Base-by-base conservation (phyloP, 2,113 vertebrate species). In the Halichoerus grypus region DNA sequence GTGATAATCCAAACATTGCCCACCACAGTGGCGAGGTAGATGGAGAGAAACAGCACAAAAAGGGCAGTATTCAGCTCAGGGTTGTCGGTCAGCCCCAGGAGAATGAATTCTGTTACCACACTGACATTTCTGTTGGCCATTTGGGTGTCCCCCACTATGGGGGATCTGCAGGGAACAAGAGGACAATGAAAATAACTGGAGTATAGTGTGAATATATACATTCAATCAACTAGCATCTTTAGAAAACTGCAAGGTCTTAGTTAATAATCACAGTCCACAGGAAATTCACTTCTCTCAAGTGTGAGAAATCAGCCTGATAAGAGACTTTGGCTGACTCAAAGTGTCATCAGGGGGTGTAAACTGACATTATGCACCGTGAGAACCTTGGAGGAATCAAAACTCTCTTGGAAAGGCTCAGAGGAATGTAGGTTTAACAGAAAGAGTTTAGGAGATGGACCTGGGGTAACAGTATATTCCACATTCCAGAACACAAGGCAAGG, bases 41-140 rank as follows among this genome's bases (percentile, higher is more conserved):
- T 84, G 21, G 97, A 22, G 22, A 98, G 77, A 42, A 98, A 65
- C 24, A 97, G 28, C 10, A 87, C 67, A 7, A 71, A 98, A 9
- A 97, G 65, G 7, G 71, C 7, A 7, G 8, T 21, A 5, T 59
- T 80, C 26, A 97, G 33, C 1, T 63, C 46, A 33, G 83, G 74
- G n/a, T 82, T 53, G 7, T 95, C 46, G 0, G 92, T 96, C 24
- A 97, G 61, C 4, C 96, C 96, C 67, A 97, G 74, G 49, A 97
- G 87, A 51, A 96, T 49, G 63, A 95, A 97, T 39, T 98, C 95
- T 0, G 92, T 87, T n/a, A 95, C 31, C 26, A 72, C 11, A 46
- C 72, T 97, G 67, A 67, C 16, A 53, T 94, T 97, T 21, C 67
- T 69, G 6, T 88, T n/a, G 69, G 90, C 91, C 95, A 97, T 97